Evolutionary conservation across 2,113 vertebrate genomes (phyloP).

Genomic region (Tyrannus savana): DNA sequence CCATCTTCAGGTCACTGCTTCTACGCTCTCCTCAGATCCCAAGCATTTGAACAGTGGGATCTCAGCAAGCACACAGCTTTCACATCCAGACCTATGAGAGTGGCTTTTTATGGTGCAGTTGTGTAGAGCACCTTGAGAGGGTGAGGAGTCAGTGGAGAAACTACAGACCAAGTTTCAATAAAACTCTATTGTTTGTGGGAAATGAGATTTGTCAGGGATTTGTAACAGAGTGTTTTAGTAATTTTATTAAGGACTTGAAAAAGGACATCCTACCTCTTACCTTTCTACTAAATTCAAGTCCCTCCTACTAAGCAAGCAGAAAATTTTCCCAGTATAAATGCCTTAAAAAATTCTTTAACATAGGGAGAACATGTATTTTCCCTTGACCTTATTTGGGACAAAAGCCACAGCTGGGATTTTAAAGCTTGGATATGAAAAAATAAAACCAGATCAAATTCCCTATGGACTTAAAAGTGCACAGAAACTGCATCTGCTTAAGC

Average conservation of each 20-base stretch:
- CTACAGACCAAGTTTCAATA: not conserved
- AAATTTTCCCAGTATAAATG: not conserved
- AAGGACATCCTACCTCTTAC: not conserved
- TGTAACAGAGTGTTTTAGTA: not conserved
- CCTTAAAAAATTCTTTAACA: not conserved
- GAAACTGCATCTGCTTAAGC: slow-evolving; percentile 5
- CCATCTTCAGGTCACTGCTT: not conserved
- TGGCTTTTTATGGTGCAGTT: not conserved
- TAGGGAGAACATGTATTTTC: not conserved
- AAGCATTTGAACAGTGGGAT: not conserved
- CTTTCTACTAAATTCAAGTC: not conserved
- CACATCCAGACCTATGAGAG: not conserved
- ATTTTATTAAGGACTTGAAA: not conserved
- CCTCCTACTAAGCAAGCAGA: not conserved
- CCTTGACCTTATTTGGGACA: not conserved
- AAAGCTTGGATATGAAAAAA: not conserved
- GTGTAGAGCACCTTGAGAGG: not conserved
- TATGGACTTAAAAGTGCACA: not conserved
- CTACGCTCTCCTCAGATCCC: not conserved
- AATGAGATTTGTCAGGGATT: not conserved
- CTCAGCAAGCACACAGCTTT: not conserved
- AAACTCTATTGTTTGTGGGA: not conserved
- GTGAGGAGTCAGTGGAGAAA: not conserved
- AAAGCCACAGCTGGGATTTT: not conserved
- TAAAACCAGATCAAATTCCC: not conserved